Evolutionary conservation across 1,140 invertebrate genomes (phyloP), one percentile per base, ranked within the genome.

Genomic region (Limonius californicus): DNA sequence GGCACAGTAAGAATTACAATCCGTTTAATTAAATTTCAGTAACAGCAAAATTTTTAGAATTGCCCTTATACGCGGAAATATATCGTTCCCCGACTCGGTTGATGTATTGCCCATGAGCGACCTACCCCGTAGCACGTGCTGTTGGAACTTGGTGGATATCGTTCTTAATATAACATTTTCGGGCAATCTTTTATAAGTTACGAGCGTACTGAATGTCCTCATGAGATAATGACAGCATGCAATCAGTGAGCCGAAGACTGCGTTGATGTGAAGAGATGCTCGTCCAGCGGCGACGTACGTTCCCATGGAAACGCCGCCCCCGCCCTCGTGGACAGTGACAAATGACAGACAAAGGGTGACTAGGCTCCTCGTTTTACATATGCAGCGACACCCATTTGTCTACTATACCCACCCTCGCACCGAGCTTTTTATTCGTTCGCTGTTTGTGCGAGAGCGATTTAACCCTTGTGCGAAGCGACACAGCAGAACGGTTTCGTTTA

Each of bases 321-420:
- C 66, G 50, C 62, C 62, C 57, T 61, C 59, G 59, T 66, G 67
- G 71, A 72, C 72, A 72, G 66, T 73, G 72, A 73, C 72, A 73
- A 73, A 73, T 73, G 72, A 73, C 72, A 69, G 69, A 72, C 70
- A 73, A 73, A 73, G 72, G 70, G 72, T 72, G 72, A 72, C 72
- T 68, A 68, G 68, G 69, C 65, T 66, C 66, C 70, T 71, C 73
- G 73, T 72, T 74, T 74, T 74, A 74, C 73, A 73, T 74, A 74
- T 73, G 73, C 73, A 73, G 72, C 69, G 72, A 74, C 73, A 74
- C 73, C 70, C 73, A 74, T 74, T 74, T 74, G 72, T 74, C 72
- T 74, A 67, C 53, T 15, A 50, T 50, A 32, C 69, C 69, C 67
- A 62, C 66, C 63, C 67, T 64, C 59, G 39, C 27, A 45, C 35